phyloP scores from a whole-genome alignment of 2,113 vertebrate genomes.

The Oenanthe melanoleuca region DNA sequence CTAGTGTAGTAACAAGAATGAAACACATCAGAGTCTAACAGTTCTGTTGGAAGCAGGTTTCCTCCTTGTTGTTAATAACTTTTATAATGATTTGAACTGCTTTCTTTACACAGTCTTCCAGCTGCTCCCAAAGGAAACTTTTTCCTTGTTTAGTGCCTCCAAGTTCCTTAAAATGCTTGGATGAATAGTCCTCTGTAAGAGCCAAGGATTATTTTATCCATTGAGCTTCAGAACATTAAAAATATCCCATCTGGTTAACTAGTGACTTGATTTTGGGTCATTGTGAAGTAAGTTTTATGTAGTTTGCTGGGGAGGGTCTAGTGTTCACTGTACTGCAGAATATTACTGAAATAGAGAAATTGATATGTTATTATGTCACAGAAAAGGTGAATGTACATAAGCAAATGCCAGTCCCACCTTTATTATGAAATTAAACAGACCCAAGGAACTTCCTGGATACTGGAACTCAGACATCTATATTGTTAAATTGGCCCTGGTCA shows the following conservation, averaged over 20 bases:
- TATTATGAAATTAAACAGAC: background rate
- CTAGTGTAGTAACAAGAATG: background rate
- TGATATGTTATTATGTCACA: slow-evolving; percentile 5
- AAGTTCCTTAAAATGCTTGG: slow-evolving; percentile 37
- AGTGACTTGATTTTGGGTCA: slow-evolving; percentile 11
- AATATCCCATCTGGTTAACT: background rate
- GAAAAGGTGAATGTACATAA: background rate
- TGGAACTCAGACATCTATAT: background rate
- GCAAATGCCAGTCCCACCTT: background rate
- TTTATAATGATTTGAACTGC: slow-evolving; percentile 34
- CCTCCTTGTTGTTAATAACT: slow-evolving; percentile 64
- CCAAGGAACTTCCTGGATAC: slow-evolving; percentile 18
- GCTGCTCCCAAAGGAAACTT: slow-evolving; percentile 56
- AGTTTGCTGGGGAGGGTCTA: background rate
- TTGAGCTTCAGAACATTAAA: slow-evolving; percentile 1
- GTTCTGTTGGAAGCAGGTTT: background rate
- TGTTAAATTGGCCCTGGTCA: background rate
- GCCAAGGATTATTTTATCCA: slow-evolving; percentile 49
- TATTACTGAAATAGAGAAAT: slow-evolving; percentile 10
- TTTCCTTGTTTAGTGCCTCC: slow-evolving; percentile 35
- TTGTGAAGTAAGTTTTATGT: background rate
- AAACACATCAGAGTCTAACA: background rate
- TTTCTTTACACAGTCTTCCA: slow-evolving; percentile 54
- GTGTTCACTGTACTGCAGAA: background rate
- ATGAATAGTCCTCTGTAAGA: background rate